These are phyloP conservation scores for Bradypus variegatus DNA, from an alignment of 2,797 vertebrate species.

Conservation along the genomic window DNA sequence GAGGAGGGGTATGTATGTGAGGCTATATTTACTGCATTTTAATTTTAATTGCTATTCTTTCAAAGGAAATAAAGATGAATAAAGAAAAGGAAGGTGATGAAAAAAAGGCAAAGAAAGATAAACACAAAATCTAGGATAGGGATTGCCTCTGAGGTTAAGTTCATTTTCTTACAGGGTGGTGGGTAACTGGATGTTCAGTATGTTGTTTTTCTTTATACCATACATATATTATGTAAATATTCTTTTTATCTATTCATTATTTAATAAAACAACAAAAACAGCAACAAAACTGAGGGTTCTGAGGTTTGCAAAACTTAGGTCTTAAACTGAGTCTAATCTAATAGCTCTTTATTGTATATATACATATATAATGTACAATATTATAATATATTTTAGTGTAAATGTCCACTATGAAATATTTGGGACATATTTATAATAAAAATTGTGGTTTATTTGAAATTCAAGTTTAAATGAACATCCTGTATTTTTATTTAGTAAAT, in stretches of 20 bases:
- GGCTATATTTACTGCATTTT: not conserved
- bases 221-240: not conserved
- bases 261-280: slow-evolving; percentile 1
- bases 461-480: not conserved
- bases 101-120: not conserved
- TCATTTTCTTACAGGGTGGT: not conserved
- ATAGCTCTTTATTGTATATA: not conserved
- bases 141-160: not conserved
- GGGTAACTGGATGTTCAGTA: not conserved
- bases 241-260: not conserved
- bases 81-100: not conserved
- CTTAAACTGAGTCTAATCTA: not conserved
- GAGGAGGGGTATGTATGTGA: too few relatives aligned
- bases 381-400: not conserved
- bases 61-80: not conserved
- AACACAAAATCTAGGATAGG: not conserved
- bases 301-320: not conserved
- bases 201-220: not conserved
- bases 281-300: not conserved
- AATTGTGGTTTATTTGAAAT: not conserved
- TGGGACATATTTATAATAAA: not conserved
- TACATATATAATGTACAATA: not conserved
- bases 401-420: slow-evolving; percentile 11
- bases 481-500: not conserved
- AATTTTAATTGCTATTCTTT: slow-evolving; percentile 8